These are phyloP conservation scores for Brachyistius frenatus DNA, from an alignment of 2,113 vertebrate species.

Conservation along the genomic window DNA sequence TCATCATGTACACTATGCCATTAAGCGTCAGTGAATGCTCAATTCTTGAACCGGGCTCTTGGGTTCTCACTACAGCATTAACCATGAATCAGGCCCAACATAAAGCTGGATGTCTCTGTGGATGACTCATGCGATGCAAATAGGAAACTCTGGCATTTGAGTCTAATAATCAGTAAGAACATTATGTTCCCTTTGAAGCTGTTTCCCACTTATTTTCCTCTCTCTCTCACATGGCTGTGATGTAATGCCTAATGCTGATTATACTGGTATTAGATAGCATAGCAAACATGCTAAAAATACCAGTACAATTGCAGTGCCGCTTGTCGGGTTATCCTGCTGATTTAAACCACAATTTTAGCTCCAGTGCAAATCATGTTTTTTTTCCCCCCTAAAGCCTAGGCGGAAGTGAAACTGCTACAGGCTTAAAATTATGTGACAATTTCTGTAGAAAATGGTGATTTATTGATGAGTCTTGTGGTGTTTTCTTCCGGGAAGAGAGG, in stretches of 20 bases:
- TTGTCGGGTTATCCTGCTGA: slow-evolving; percentile 38
- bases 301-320: slow-evolving; percentile 20
- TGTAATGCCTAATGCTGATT: slow-evolving; percentile 65
- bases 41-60: slow-evolving; percentile 51
- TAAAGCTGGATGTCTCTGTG: slow-evolving; percentile 61
- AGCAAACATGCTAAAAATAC: slow-evolving; percentile 57
- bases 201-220: slow-evolving; percentile 62
- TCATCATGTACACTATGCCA: slow-evolving; percentile 51
- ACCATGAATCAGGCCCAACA: slow-evolving; percentile 61
- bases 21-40: slow-evolving; percentile 65
- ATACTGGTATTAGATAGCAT: slow-evolving; percentile 53
- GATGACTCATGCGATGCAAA: slow-evolving; percentile 74
- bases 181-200: slow-evolving; percentile 75
- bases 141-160: slow-evolving; percentile 71
- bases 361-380: slow-evolving; percentile 50
- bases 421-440: slow-evolving; percentile 33
- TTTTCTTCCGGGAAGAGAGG: slow-evolving; percentile 59
- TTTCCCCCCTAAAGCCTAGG: slow-evolving; percentile 29
- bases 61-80: slow-evolving; percentile 49
- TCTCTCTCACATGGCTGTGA: slow-evolving; percentile 55
- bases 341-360: slow-evolving; percentile 41
- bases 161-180: slow-evolving; percentile 75
- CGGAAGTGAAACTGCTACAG: slow-evolving; percentile 51
- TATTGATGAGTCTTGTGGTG: slow-evolving; percentile 60
- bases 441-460: slow-evolving; percentile 45